A percentile compares a stretch with the other conserved stretches of the same genome.
phyloP scores from a whole-genome alignment of 2,888 invertebrate genomes.

The Troides aeacus region DNA sequence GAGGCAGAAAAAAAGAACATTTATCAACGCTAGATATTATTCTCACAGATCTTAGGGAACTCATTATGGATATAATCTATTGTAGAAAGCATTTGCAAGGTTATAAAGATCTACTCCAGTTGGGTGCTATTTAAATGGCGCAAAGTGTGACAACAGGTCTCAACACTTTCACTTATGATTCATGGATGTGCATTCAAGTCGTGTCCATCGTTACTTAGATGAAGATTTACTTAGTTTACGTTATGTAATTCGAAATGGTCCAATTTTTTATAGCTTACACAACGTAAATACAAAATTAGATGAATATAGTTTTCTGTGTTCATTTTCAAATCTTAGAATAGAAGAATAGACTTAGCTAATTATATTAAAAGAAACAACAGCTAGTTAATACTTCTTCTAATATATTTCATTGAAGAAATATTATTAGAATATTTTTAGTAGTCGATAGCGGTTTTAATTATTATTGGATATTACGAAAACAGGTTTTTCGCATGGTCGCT shows the following conservation, averaged over 20 bases:
- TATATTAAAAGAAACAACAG: background rate
- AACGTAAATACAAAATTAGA: background rate
- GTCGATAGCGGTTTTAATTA: background rate
- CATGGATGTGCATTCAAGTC: background rate
- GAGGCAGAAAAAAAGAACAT: constrained; percentile 13
- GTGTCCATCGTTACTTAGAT: background rate
- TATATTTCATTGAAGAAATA: background rate
- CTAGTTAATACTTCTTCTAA: background rate
- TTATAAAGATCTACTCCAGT: constrained; percentile 5
- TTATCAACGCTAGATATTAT: constrained; percentile 8
- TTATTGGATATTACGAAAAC: constrained; percentile 20
- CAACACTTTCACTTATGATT: constrained; percentile 45
- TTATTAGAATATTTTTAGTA: background rate
- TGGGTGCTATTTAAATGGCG: constrained; percentile 35
- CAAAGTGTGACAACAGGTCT: constrained; percentile 37
- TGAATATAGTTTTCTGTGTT: background rate
- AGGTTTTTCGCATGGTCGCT: constrained; percentile 19
- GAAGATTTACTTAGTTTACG: background rate
- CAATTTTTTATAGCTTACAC: background rate
- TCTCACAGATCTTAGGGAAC: constrained; percentile 7
- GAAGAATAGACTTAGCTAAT: background rate
- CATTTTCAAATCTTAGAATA: no score
- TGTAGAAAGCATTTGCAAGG: background rate
- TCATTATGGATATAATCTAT: constrained; percentile 10
- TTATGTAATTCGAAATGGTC: background rate